Conservation (phyloP, 2,797 vertebrate genomes). For the Sebastes diaconus region DNA sequence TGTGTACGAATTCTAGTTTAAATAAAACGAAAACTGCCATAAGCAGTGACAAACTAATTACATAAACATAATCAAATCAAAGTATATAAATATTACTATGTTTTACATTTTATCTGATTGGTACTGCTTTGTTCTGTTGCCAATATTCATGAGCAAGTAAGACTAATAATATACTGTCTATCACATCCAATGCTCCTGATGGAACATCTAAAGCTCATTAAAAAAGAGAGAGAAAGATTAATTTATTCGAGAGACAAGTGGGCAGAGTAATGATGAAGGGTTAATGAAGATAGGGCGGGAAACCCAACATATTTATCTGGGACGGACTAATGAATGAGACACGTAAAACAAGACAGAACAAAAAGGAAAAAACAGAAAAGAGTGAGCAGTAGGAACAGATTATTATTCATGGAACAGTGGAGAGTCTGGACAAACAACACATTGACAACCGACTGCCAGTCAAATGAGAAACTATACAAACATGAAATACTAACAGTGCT, state of each 20-base stretch:
- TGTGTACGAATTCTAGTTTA: background rate
- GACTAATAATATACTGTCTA: slow-evolving; percentile 1
- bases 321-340: slow-evolving; percentile 47
- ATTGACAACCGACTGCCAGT: slow-evolving; percentile 25
- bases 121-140: background rate
- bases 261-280: slow-evolving; percentile 19
- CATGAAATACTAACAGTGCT: slow-evolving; percentile 1
- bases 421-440: slow-evolving; percentile 76
- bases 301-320: slow-evolving; percentile 29
- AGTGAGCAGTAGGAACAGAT: slow-evolving; percentile 57
- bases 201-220: slow-evolving; percentile 30
- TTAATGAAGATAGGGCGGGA: background rate
- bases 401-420: slow-evolving; percentile 65
- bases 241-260: slow-evolving; percentile 24
- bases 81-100: background rate
- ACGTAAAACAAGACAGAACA: slow-evolving; percentile 25
- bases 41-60: background rate
- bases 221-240: slow-evolving; percentile 27
- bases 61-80: background rate
- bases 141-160: slow-evolving; percentile 1
- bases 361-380: slow-evolving; percentile 29
- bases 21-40: background rate
- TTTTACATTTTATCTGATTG: background rate
- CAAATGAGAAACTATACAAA: slow-evolving; percentile 26
- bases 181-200: slow-evolving; percentile 20